These are phyloP conservation scores for Solenopsis fugax DNA, from an alignment of 1,140 invertebrate species.

Conservation along the genomic window DNA sequence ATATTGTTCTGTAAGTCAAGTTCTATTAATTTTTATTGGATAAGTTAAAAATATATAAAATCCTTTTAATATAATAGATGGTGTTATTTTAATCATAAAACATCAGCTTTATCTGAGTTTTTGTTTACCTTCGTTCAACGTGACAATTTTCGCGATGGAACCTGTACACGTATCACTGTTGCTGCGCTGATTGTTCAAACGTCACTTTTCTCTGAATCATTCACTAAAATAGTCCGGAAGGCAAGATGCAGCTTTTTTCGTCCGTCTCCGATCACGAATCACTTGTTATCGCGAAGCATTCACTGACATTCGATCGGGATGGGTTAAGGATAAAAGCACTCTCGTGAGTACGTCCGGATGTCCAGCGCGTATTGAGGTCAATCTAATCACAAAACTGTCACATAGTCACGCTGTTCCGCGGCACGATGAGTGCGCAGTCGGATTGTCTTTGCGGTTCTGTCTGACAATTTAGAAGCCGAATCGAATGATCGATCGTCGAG, in stretches of 20 bases:
- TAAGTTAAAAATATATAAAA: neutral
- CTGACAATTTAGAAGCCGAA: conserved; percentile 37
- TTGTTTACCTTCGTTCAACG: conserved; percentile 40
- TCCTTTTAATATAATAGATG: neutral
- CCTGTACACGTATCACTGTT: conserved; percentile 5
- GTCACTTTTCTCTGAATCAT: conserved; percentile 2
- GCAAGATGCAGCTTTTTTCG: neutral
- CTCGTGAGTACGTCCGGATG: conserved; percentile 65
- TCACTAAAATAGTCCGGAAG: neutral
- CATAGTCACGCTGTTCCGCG: conserved; percentile 72
- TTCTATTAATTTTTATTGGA: neutral
- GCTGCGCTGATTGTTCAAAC: neutral
- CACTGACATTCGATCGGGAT: conserved; percentile 48
- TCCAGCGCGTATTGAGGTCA: conserved; percentile 74
- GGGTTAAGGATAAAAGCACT: conserved; percentile 47
- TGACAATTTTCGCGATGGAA: conserved; percentile 35
- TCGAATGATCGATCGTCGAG: conserved; percentile 24
- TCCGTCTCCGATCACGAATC: neutral
- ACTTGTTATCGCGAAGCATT: conserved; percentile 8
- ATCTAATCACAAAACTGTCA: conserved; percentile 78
- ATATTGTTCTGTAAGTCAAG: neutral
- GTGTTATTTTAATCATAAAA: neutral
- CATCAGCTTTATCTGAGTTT: neutral
- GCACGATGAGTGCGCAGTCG: conserved; percentile 31
- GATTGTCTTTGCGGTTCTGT: conserved; percentile 53